phyloP scores from a whole-genome alignment of 2,888 invertebrate genomes.

The Lacanobia oleracea region DNA sequence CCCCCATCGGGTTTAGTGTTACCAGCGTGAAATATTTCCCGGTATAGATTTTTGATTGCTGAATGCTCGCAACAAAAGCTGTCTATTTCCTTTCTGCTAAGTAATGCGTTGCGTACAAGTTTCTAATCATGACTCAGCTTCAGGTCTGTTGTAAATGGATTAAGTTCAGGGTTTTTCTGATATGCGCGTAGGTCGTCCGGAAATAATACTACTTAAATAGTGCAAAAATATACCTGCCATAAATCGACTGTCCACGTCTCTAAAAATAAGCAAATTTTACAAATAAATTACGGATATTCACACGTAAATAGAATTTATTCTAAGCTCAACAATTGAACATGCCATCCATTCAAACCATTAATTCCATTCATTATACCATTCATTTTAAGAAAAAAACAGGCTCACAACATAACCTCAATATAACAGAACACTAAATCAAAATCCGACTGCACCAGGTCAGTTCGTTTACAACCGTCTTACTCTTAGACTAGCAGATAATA shows the following conservation, averaged over 20 bases:
- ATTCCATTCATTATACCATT: too few relatives aligned
- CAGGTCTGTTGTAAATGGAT: slow-evolving; percentile 15
- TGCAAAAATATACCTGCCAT: not conserved
- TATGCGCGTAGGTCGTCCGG: too few relatives aligned
- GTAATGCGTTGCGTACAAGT: slow-evolving; percentile 46
- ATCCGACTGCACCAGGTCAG: slow-evolving; percentile 17
- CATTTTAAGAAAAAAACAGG: not conserved
- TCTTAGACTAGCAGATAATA: slow-evolving; percentile 42
- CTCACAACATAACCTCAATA: not conserved
- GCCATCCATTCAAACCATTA: too few relatives aligned
- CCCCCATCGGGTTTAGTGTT: slow-evolving; percentile 64
- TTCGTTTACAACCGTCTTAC: slow-evolving; percentile 32
- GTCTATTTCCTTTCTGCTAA: slow-evolving; percentile 53
- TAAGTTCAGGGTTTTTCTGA: not conserved
- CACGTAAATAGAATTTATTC: too few relatives aligned
- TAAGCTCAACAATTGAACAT: too few relatives aligned
- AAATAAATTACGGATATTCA: too few relatives aligned
- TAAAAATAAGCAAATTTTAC: too few relatives aligned
- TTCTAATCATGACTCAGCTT: slow-evolving; percentile 61
- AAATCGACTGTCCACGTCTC: not conserved
- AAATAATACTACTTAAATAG: not conserved
- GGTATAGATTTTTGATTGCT: slow-evolving; percentile 58
- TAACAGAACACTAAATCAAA: slow-evolving; percentile 8
- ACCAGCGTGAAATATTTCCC: slow-evolving; percentile 61
- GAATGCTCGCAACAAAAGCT: slow-evolving; percentile 55